Conservation (phyloP, 2,888 invertebrate species). For the Erebia ligea region DNA sequence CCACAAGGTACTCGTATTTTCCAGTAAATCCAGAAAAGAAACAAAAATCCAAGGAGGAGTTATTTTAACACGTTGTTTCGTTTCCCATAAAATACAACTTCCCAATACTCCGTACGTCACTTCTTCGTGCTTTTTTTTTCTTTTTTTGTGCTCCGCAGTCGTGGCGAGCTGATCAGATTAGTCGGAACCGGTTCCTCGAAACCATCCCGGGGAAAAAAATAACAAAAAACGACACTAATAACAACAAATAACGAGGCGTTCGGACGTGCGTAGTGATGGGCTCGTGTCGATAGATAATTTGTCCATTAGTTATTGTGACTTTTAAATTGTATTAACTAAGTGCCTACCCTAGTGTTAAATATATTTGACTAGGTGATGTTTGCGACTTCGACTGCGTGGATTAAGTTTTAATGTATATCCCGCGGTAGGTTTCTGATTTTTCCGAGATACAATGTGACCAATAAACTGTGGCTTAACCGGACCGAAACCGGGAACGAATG, state of each 20-base stretch:
- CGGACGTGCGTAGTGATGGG: conserved; percentile 55
- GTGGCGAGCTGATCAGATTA: conserved; percentile 80
- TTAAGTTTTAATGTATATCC: no score
- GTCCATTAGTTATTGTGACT: neutral
- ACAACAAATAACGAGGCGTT: conserved; percentile 82
- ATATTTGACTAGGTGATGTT: no score
- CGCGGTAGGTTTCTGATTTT: no score
- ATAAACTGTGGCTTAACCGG: no score
- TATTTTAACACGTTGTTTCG: conserved; percentile 33
- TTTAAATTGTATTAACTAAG: no score
- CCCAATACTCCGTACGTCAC: conserved; percentile 50
- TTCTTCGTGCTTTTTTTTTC: conserved; percentile 47
- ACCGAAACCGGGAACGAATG: no score
- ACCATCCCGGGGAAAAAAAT: conserved; percentile 67
- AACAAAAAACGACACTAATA: conserved; percentile 76
- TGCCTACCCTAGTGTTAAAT: no score
- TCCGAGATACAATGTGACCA: no score
- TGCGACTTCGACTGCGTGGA: no score
- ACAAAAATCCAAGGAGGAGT: conserved; percentile 19
- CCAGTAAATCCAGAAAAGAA: conserved; percentile 18
- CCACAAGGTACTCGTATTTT: conserved; percentile 2
- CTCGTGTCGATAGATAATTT: conserved; percentile 49
- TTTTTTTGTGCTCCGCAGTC: conserved; percentile 53
- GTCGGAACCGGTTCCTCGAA: conserved; percentile 75
- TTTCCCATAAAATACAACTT: conserved; percentile 41